These are phyloP conservation scores for Elysia chlorotica DNA, from an alignment of 1,140 invertebrate genomes.

Conservation along the genomic window DNA sequence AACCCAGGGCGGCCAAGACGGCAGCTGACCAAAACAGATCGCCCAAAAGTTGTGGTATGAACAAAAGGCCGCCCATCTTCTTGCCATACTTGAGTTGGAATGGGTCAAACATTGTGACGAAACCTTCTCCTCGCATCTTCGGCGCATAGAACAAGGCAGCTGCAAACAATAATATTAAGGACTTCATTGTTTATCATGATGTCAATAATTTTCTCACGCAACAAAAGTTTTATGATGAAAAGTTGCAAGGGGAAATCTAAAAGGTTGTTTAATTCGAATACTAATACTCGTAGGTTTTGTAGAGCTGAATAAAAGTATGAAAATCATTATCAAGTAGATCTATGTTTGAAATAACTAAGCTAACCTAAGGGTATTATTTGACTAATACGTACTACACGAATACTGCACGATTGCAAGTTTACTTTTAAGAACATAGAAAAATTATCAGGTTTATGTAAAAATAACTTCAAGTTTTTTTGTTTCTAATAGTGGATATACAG, in stretches of 20 bases:
- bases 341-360: neutral
- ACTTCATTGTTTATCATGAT: neutral
- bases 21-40: slow-evolving; percentile 50
- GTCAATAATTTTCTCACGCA: neutral
- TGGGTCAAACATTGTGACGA: slow-evolving; percentile 50
- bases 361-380: too few species aligned
- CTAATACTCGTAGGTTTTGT: too few species aligned
- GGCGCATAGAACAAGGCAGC: slow-evolving; percentile 38
- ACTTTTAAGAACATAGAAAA: too few species aligned
- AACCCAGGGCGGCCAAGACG: slow-evolving; percentile 48
- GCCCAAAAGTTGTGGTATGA: slow-evolving; percentile 42
- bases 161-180: slow-evolving; percentile 5
- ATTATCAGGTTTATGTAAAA: too few species aligned
- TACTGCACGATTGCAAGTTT: too few species aligned
- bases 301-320: too few species aligned
- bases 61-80: slow-evolving; percentile 39
- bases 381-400: too few species aligned
- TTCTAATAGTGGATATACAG: too few species aligned
- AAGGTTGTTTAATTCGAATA: neutral
- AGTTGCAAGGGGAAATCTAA: neutral
- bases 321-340: too few species aligned
- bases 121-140: slow-evolving; percentile 38
- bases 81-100: slow-evolving; percentile 45
- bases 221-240: neutral
- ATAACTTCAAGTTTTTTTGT: too few species aligned